Evolutionary conservation across 2,797 vertebrate genomes (phyloP), one percentile per base, ranked within the genome.

Genomic region (Salarias fasciatus): DNA sequence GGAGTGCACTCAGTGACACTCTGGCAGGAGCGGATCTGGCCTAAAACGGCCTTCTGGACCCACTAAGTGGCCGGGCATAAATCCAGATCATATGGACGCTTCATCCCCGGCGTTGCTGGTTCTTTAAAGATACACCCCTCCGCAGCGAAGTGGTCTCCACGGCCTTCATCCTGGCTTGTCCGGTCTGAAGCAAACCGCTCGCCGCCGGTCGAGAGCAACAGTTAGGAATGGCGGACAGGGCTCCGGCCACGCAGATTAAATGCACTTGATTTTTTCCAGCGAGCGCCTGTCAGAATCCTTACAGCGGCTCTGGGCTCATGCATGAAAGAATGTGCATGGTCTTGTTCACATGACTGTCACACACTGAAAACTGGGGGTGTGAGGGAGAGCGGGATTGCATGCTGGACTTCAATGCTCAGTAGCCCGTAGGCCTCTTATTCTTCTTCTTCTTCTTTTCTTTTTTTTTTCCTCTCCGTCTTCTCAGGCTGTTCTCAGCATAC

Each of bases 281-380:
- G 58, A 60, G 59, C 42, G 49, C 74, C 76, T 63, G 80, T 82
- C 86, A 67, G 60, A 83, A 69, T 79, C 75, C 79, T 73, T 71
- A 61, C 64, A 78, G 72, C 76, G 72, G 83, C 87, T 85, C 78
- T 28, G 64, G 75, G 65, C 86, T 89, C 83, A 89, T 82, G 87
- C 84, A 86, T 90, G 86, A 92, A 92, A 89, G 89, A 91, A 91
- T 91, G 89, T 82, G 79, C 80, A 43, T 74, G 71, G 77, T 80
- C 85, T 72, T 83, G 81, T 86, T 91, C 90, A 92, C 90, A 92
- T 91, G 90, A 92, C 88, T 83, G 86, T 89, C 88, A 86, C 89
- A 85, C 86, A 64, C 63, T 49, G 9, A 52, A 63, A 63, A 46
- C 55, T 2, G 15, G 51, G 49, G 62, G 35, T 51, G 42, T 68